Percentiles rank a stretch among this genome's conserved stretches.
These are phyloP conservation scores for Alectura lathami DNA, from an alignment of 2,113 vertebrate species.

Conservation along the genomic window DNA sequence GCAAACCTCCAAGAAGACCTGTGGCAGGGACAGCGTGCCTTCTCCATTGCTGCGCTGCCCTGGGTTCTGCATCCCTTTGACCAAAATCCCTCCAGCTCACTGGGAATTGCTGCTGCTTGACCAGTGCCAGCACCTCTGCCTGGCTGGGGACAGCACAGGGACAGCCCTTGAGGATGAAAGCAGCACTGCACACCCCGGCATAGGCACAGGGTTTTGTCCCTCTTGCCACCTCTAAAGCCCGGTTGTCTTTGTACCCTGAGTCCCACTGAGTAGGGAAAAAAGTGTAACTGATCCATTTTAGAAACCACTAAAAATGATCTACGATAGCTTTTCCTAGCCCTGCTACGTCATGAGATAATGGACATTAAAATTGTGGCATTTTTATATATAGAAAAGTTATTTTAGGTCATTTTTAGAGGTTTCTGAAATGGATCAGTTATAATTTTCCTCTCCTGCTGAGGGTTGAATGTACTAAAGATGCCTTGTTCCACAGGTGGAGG, in stretches of 20 bases:
- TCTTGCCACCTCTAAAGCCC: background rate
- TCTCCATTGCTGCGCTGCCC: background rate
- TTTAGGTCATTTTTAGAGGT: conserved; percentile 65
- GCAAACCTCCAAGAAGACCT: background rate
- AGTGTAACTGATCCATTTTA: conserved; percentile 49
- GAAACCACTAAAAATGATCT: conserved; percentile 62
- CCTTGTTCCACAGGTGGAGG: conserved; percentile 46
- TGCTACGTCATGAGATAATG: conserved; percentile 63
- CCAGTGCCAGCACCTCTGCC: background rate
- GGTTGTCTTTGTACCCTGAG: background rate
- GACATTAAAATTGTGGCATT: conserved; percentile 60
- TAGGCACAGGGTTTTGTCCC: background rate
- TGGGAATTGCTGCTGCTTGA: background rate
- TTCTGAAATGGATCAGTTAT: conserved; percentile 61
- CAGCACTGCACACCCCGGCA: background rate
- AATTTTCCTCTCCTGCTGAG: conserved; percentile 56
- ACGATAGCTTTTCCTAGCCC: conserved; percentile 59
- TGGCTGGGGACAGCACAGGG: background rate
- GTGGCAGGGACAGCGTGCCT: fast-evolving
- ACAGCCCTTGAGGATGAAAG: background rate
- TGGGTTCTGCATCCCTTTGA: background rate
- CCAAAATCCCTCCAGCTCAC: background rate
- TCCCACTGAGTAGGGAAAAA: background rate
- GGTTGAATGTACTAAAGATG: conserved; percentile 25
- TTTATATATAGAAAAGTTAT: conserved; percentile 67